A percentile compares a stretch with the other conserved stretches of the same genome.
phyloP scores from a whole-genome alignment of 2,888 invertebrate species.

The Oxyteleia sp. region DNA sequence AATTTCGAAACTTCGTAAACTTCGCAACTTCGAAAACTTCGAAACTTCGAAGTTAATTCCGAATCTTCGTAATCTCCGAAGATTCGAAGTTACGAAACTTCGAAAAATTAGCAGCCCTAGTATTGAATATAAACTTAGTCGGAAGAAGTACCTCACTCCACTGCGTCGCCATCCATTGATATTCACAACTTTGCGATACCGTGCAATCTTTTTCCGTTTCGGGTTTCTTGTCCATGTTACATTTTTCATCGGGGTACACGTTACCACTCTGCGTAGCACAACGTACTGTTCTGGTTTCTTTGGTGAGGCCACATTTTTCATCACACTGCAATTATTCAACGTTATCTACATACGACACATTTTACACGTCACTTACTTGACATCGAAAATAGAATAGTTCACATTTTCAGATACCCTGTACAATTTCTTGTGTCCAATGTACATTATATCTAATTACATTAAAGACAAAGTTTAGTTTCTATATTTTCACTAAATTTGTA shows the following conservation, averaged over 20 bases:
- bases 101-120: no score
- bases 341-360: conserved; percentile 25
- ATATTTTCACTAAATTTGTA: no score
- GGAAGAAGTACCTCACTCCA: conserved; percentile 93
- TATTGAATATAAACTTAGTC: conserved; percentile 45
- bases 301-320: conserved; percentile 91
- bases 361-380: conserved; percentile 40
- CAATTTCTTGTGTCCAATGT: no score
- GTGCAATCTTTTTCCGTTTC: conserved; percentile 91
- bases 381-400: no score
- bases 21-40: no score
- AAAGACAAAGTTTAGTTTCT: no score
- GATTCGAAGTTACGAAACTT: no score
- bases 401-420: no score
- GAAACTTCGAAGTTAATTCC: no score
- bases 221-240: conserved; percentile 91
- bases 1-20: no score
- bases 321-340: conserved; percentile 90
- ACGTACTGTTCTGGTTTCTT: conserved; percentile 92
- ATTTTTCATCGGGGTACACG: conserved; percentile 91
- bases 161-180: conserved; percentile 96
- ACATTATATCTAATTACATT: no score
- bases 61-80: no score
- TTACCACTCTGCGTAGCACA: conserved; percentile 92
- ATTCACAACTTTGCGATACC: conserved; percentile 90